Evolutionary conservation across 2,888 invertebrate genomes (phyloP).

Genomic region (Holacanthella duospinosa): DNA sequence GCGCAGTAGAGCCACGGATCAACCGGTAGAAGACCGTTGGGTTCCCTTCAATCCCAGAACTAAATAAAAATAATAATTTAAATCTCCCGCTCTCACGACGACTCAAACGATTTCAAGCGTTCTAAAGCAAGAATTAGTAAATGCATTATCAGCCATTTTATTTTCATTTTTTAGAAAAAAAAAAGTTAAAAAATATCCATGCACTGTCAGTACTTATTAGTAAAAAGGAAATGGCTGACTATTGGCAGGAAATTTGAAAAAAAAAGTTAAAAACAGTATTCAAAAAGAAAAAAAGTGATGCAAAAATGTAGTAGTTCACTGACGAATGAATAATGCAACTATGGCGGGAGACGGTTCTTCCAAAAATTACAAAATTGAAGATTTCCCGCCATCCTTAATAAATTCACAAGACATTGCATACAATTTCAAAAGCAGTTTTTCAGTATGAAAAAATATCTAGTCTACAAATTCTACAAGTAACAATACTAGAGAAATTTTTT

Average conservation of each 20-base stretch:
- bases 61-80: constrained; percentile 43
- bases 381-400: no score
- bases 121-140: not conserved
- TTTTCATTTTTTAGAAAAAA: not conserved
- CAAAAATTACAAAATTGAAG: no score
- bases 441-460: not conserved
- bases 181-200: not conserved
- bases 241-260: no score
- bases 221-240: not conserved
- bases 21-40: constrained; percentile 90
- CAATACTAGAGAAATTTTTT: not conserved
- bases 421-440: not conserved
- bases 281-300: not conserved
- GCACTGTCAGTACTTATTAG: not conserved
- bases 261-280: not conserved
- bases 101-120: not conserved
- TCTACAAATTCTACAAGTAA: not conserved
- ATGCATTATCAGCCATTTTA: not conserved
- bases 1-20: constrained; percentile 90
- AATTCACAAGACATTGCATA: not conserved
- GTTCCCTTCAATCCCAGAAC: constrained; percentile 92
- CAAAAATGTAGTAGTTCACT: not conserved
- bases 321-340: no score
- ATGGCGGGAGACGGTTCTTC: no score
- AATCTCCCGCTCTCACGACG: not conserved